Percentiles rank a stretch among this genome's conserved stretches.
Conservation (phyloP, 2,113 vertebrate species). For the Zapus hudsonius region DNA sequence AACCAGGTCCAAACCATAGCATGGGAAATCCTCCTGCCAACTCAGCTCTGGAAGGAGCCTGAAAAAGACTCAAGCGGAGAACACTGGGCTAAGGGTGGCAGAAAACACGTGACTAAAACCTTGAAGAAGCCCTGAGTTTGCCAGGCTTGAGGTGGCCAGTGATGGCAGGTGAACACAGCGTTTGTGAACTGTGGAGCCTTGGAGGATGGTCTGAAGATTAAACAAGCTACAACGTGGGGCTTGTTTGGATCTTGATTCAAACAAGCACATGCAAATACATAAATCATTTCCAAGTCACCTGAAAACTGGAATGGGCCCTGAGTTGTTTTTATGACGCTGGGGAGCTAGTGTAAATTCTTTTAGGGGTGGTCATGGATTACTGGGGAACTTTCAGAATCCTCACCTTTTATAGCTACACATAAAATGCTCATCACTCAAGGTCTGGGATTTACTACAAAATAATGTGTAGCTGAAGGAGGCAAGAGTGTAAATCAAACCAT, state of each 20-base stretch:
- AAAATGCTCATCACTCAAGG: background rate
- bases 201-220: background rate
- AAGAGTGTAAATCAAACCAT: background rate
- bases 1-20: background rate
- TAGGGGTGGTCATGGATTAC: background rate
- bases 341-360: background rate
- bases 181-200: background rate
- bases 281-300: background rate
- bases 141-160: background rate
- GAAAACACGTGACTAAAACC: too few species aligned
- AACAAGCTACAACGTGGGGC: too few species aligned
- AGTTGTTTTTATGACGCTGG: background rate
- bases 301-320: background rate
- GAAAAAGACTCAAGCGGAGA: background rate
- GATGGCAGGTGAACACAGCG: background rate
- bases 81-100: background rate
- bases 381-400: background rate
- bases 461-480: background rate
- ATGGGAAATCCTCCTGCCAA: background rate
- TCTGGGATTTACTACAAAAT: background rate
- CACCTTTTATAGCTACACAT: background rate
- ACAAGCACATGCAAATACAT: background rate
- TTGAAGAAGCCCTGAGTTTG: background rate
- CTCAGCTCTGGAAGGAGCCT: background rate
- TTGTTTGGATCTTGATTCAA: background rate